Conservation (phyloP, 2,797 vertebrate species). For the Prionace glauca region DNA sequence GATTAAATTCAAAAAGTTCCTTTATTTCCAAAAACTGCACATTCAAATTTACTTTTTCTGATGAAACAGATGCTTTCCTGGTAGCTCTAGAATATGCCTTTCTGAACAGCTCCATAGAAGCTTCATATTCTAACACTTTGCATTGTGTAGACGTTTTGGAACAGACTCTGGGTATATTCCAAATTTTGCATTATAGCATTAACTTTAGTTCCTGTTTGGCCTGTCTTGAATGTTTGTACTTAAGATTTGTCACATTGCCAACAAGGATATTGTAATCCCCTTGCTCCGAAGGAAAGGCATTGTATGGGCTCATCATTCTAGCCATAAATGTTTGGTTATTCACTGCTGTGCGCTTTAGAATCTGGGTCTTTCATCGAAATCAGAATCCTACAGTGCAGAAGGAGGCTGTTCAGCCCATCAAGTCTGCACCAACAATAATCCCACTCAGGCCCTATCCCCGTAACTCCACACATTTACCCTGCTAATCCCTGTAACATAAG, state of each 20-base stretch:
- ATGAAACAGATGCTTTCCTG: not conserved
- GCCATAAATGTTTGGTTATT: not conserved
- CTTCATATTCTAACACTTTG: not conserved
- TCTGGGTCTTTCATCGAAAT: not conserved
- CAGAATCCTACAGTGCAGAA: no score
- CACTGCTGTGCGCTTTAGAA: not conserved
- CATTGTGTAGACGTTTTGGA: not conserved
- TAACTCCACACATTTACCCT: no score
- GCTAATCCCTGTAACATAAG: no score
- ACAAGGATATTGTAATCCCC: slow-evolving; percentile 35
- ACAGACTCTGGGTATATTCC: not conserved
- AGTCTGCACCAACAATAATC: no score
- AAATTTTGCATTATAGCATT: slow-evolving; percentile 33
- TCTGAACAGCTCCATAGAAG: not conserved
- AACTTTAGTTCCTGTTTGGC: slow-evolving; percentile 36
- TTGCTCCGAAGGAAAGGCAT: slow-evolving; percentile 13
- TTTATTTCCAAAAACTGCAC: not conserved
- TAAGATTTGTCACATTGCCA: slow-evolving; percentile 22
- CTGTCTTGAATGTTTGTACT: not conserved
- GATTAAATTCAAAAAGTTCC: not conserved
- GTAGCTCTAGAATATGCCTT: not conserved
- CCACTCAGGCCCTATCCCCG: no score
- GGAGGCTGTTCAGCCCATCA: no score
- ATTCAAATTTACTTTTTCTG: not conserved
- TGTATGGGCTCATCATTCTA: slow-evolving; percentile 23